Evolutionary conservation across 2,113 vertebrate species (phyloP), one percentile per base, ranked within the genome.

Genomic region (Zingel zingel): DNA sequence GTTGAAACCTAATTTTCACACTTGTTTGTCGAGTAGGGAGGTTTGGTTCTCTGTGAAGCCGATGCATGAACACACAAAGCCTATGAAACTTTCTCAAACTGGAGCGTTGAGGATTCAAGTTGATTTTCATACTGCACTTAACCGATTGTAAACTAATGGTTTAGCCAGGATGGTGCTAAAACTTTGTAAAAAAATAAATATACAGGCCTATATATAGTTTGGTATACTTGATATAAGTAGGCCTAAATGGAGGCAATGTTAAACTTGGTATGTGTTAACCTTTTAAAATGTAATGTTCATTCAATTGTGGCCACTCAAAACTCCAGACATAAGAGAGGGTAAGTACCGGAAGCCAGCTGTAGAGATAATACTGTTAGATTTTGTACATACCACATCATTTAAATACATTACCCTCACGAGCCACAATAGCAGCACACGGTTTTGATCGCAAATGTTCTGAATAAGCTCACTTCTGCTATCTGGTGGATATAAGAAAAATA

Each of bases 391-490:
- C 18, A 57, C 39, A 45, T 68, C 23, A 33, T 70, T 45, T 15
- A 69, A 11, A 25, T 50, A 6, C 50, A 19, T 8, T 53, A 19
- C 4, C 2, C 36, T 13, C 9, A 21, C 45, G n/a, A 23, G 23
- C 23, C 14, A 43, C 18, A 71, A 33, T 2, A 53, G 36, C 19
- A 50, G 6, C 50, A 4, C 3, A 14, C 1, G 19, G 13, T 21
- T 10, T 21, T 10, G n/a, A 21, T 21, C 9, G 25, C 13, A 9
- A 43, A 65, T 45, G 30, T 18, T 51, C 62, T 23, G 6, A 33
- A 50, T 19, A 6, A 51, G 68, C 64, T 83, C 68, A 45, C 43
- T 79, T 86, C 80, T 89, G 87, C 90, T 85, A 82, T 81, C 91
- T 89, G 73, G 79, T 86, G 93, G 88, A 66, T 1, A 57, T 5